These are phyloP conservation scores for Drosophila villosipedis DNA, from an alignment of 2,888 invertebrate species.

Conservation along the genomic window DNA sequence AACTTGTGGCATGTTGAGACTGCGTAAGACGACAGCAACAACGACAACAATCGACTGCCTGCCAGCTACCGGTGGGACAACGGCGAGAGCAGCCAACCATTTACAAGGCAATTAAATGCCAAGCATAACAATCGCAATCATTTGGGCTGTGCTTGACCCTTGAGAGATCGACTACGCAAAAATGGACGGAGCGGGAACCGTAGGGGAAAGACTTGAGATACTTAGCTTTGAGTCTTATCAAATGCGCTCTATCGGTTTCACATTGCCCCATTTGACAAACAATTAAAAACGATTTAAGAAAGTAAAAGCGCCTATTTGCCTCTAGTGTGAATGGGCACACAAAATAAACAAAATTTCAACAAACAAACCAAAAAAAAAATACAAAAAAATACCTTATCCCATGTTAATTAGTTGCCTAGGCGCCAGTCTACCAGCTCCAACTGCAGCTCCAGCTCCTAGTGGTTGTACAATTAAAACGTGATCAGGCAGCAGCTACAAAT, in stretches of 20 bases:
- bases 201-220: slow-evolving; percentile 1
- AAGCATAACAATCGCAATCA: slow-evolving; percentile 78
- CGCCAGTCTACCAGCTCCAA: slow-evolving; percentile 69
- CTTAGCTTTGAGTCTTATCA: slow-evolving; percentile 55
- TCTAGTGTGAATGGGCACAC: slow-evolving; percentile 75
- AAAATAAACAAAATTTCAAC: slow-evolving; percentile 18
- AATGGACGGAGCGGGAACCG: not conserved
- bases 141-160: slow-evolving; percentile 65
- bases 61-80: slow-evolving; percentile 62
- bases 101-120: slow-evolving; percentile 82
- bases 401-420: slow-evolving; percentile 79
- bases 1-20: slow-evolving; percentile 68
- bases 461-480: slow-evolving; percentile 84
- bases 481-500: slow-evolving; percentile 82
- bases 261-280: slow-evolving; percentile 80
- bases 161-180: slow-evolving; percentile 22
- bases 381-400: slow-evolving; percentile 42
- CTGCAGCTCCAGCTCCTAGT: slow-evolving; percentile 48
- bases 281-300: slow-evolving; percentile 79
- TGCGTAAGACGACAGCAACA: slow-evolving; percentile 59
- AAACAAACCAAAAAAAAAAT: slow-evolving; percentile 2
- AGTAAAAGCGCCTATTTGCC: slow-evolving; percentile 62
- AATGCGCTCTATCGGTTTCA: slow-evolving; percentile 79
- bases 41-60: slow-evolving; percentile 64
- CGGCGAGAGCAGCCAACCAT: slow-evolving; percentile 52